Conservation (phyloP, 1,140 invertebrate genomes). For the Diachasmimorpha longicaudata region DNA sequence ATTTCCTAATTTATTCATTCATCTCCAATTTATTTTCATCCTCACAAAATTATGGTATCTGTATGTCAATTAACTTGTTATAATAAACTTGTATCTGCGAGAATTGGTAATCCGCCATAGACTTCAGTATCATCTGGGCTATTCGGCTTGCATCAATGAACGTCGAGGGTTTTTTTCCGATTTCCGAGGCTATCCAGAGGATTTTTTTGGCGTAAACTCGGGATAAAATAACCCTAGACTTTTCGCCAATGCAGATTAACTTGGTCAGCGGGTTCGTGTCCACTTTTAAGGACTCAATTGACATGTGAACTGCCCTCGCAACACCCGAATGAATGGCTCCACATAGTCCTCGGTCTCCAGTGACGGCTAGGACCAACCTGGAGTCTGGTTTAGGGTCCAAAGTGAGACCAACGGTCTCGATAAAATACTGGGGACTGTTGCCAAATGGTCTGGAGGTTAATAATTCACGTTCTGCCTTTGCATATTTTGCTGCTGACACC, state of each 20-base stretch:
- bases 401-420: slow-evolving; percentile 78
- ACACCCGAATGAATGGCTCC: slow-evolving; percentile 74
- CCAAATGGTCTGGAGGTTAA: slow-evolving; percentile 86
- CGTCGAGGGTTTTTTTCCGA: slow-evolving; percentile 85
- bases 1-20: too few relatives aligned
- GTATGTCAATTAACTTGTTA: slow-evolving; percentile 81
- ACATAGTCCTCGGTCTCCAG: slow-evolving; percentile 91
- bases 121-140: slow-evolving; percentile 77
- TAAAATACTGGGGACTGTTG: slow-evolving; percentile 82
- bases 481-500: slow-evolving; percentile 89
- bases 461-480: slow-evolving; percentile 89
- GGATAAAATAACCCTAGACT: slow-evolving; percentile 81
- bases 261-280: slow-evolving; percentile 70
- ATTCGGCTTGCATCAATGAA: slow-evolving; percentile 87
- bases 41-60: background rate
- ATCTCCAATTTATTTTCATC: background rate
- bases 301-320: slow-evolving; percentile 75
- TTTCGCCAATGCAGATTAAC: slow-evolving; percentile 91
- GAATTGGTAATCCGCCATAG: slow-evolving; percentile 74
- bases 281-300: slow-evolving; percentile 51
- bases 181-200: slow-evolving; percentile 76
- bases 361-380: slow-evolving; percentile 84
- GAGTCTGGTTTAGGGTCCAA: slow-evolving; percentile 69
- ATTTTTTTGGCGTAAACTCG: slow-evolving; percentile 81
- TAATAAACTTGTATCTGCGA: slow-evolving; percentile 82